Conservation (phyloP, 2,888 invertebrate genomes). For the Pemphredon lugubris region DNA sequence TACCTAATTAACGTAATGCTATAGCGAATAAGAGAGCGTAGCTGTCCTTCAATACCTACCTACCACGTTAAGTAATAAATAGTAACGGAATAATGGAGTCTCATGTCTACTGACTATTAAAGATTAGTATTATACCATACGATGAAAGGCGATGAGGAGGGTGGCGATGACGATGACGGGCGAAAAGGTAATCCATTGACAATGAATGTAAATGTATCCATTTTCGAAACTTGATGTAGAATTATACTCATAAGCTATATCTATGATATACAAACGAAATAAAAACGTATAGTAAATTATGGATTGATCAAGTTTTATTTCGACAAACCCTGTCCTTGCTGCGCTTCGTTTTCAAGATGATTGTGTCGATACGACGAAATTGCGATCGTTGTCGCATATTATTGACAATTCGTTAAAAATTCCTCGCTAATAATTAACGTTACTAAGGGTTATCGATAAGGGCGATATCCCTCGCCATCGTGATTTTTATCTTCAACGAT, state of each 20-base stretch:
- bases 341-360: no score
- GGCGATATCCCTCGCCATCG: no score
- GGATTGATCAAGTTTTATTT: constrained; percentile 20
- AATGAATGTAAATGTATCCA: constrained; percentile 82
- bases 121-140: constrained; percentile 75
- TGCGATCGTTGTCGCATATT: no score
- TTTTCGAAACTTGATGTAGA: constrained; percentile 81
- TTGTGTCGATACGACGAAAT: no score
- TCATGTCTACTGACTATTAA: constrained; percentile 77
- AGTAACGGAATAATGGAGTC: constrained; percentile 72
- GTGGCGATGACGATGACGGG: constrained; percentile 56
- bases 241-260: constrained; percentile 81
- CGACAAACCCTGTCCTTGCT: not conserved
- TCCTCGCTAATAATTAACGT: no score
- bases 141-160: constrained; percentile 53
- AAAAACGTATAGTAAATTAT: constrained; percentile 79
- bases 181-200: constrained; percentile 79
- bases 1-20: constrained; percentile 79
- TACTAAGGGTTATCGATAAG: no score
- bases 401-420: no score
- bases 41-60: constrained; percentile 78
- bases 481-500: no score
- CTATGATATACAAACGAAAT: constrained; percentile 81
- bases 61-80: constrained; percentile 76
- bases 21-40: constrained; percentile 76